Evolutionary conservation across 2,113 vertebrate species (phyloP).

Genomic region (Myiopsitta monachus): DNA sequence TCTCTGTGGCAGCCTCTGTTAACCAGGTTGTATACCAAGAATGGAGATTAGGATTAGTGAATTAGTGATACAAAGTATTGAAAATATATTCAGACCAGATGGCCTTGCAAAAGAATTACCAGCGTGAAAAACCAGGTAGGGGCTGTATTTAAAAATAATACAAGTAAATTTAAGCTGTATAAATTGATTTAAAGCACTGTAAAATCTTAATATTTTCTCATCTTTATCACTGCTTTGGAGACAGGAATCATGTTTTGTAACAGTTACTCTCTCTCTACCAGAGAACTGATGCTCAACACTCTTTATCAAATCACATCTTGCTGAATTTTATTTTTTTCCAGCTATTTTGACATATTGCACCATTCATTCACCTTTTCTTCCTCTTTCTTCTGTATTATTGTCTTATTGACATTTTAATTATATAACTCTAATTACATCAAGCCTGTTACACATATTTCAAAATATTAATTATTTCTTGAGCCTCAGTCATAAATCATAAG

Average conservation of each 20-base stretch:
- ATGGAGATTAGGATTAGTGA: neutral
- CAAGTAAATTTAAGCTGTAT: neutral
- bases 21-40: neutral
- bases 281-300: neutral
- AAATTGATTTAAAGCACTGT: neutral
- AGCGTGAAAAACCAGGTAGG: neutral
- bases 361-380: neutral
- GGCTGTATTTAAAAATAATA: neutral
- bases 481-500: neutral
- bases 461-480: neutral
- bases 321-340: neutral
- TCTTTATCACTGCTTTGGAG: neutral
- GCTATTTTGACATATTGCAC: neutral
- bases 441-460: neutral
- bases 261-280: neutral
- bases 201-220: neutral
- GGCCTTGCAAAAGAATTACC: neutral
- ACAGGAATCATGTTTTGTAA: neutral
- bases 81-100: neutral
- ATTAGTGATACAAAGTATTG: neutral
- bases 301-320: neutral
- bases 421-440: neutral
- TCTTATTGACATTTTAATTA: neutral
- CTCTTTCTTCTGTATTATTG: neutral
- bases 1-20: neutral